These are phyloP conservation scores for Sepioteuthis lessoniana DNA, from an alignment of 2,888 invertebrate genomes.

Conservation along the genomic window DNA sequence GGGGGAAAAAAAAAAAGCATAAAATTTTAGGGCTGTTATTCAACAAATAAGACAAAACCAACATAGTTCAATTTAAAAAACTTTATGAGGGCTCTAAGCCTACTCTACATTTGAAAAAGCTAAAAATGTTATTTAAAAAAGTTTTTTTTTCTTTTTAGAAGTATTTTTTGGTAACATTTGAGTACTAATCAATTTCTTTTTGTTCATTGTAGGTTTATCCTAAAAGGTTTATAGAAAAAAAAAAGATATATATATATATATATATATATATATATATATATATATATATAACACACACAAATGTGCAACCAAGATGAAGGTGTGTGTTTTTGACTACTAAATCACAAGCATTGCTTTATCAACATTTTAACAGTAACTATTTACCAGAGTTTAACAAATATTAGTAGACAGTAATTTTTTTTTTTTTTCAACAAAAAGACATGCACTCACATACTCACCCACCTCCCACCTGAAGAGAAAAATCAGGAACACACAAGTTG, in stretches of 20 bases:
- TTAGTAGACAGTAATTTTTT: neutral
- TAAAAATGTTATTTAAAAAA: neutral
- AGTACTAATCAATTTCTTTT: neutral
- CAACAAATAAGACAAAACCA: neutral
- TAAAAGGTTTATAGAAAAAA: neutral
- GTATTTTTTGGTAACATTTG: neutral
- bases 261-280: neutral
- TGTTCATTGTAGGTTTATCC: neutral
- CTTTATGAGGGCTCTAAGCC: neutral
- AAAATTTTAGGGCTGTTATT: neutral
- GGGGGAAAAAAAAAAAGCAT: neutral
- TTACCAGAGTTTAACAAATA: neutral
- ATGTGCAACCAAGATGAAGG: neutral
- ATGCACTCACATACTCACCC: no score
- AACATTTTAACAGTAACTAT: neutral
- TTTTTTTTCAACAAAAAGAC: no score
- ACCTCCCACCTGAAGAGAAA: no score
- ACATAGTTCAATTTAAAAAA: neutral
- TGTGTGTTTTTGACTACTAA: neutral
- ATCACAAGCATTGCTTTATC: constrained; percentile 14
- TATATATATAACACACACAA: neutral
- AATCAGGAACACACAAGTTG: no score
- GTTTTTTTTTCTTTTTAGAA: neutral
- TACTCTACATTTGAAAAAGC: neutral
- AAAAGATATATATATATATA: neutral